These are phyloP conservation scores for Eulemur macaco DNA, from an alignment of 2,113 vertebrate genomes.

Conservation along the genomic window DNA sequence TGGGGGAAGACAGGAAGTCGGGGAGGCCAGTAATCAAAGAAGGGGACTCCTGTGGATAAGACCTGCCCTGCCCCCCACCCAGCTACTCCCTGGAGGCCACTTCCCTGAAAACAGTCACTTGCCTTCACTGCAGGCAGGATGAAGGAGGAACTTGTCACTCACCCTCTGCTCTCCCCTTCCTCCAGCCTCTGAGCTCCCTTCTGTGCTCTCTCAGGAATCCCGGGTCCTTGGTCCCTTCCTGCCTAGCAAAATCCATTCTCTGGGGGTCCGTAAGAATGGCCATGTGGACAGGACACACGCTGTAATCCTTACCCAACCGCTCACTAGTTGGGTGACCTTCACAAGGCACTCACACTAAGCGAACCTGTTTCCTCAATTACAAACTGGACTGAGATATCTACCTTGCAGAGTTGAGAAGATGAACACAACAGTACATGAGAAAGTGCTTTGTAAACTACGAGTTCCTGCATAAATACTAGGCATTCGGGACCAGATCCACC, in stretches of 20 bases:
- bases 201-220: background rate
- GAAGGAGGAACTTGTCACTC: background rate
- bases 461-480: background rate
- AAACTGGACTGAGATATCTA: fast-evolving
- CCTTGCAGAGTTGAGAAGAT: background rate
- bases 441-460: background rate
- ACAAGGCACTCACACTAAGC: background rate
- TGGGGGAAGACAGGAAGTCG: background rate
- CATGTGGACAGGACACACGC: fast-evolving
- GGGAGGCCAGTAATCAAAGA: background rate
- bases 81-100: background rate
- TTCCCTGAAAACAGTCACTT: background rate
- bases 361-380: background rate
- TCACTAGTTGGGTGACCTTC: background rate
- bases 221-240: background rate
- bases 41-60: background rate
- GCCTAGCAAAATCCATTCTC: background rate
- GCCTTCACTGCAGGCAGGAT: background rate
- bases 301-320: background rate
- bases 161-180: background rate
- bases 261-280: background rate
- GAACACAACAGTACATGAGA: background rate
- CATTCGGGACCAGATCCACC: background rate
- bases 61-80: no score
- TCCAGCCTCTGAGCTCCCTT: background rate